Base-by-base conservation (phyloP, 92 coral and sea anemone genomes). In the Porites lobata region DNA sequence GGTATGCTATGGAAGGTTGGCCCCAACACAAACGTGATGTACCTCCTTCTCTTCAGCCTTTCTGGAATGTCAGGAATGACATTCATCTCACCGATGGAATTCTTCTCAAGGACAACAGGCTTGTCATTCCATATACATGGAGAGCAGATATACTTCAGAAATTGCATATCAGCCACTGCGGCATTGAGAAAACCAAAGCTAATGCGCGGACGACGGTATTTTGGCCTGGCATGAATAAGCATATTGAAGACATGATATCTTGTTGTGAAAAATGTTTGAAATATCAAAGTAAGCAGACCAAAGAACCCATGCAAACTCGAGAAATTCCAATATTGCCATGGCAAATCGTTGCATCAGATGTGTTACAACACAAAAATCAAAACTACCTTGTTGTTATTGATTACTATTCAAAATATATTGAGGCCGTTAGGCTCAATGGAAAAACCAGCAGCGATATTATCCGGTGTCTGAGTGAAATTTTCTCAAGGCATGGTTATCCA, bases 401-500 rank as follows among this genome's bases (percentile, higher is more conserved):
- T 65, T 84, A 62, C 22, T 84, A n/a, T 74, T 74, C 81, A 58
- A 84, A 74, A 74, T 84, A 84, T 61, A 84, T 84, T 18, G 74
- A 74, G 50, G 72, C 88, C 21, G 7, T 77, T 19, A 86, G 51
- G 69, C 71, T 66, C 7, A 86, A 66, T 50, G 69, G 84, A 47
- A 86, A 86, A 77, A 65, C 21, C 6, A 77, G 75, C 2, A 12
- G 18, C 21, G 75, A 74, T 72, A 88, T 81, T 9, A 77, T 89
- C 53, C 26, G 61, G 56, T 52, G 56, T 50, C 50, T 84, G 54
- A 84, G 78, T 50, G 57, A 71, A 32, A 29, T 84, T 18, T 77
- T 84, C 72, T 77, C 92, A 9, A 70, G 89, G 29, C 92, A 84
- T 64, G 92, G 89, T 3, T 69, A 72, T 38, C 91, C 94, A 47